These are phyloP conservation scores for Trichogramma dendrolimi DNA, from an alignment of 2,888 invertebrate genomes.

Conservation along the genomic window DNA sequence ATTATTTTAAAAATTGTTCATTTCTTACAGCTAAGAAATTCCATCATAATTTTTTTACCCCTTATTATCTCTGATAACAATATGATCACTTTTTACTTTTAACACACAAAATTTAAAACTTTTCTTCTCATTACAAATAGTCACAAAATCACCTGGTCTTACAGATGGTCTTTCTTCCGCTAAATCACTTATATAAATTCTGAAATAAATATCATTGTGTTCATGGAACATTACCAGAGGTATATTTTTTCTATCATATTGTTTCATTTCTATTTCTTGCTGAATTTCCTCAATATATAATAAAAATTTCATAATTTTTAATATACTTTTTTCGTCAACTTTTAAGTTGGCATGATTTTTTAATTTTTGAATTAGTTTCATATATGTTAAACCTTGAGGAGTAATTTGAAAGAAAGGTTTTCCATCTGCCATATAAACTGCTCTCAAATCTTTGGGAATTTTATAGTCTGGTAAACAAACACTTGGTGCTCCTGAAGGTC, in stretches of 20 bases:
- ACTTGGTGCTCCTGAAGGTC: too few relatives aligned
- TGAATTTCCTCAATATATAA: slow-evolving; percentile 23
- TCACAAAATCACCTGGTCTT: slow-evolving; percentile 11
- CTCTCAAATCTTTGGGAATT: slow-evolving; percentile 16
- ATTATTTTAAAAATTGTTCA: background rate
- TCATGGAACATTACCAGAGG: background rate
- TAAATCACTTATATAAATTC: slow-evolving; percentile 15
- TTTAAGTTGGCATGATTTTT: background rate
- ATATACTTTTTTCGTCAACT: slow-evolving; percentile 9
- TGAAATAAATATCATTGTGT: background rate
- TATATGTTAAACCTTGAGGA: slow-evolving; percentile 2
- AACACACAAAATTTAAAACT: slow-evolving; percentile 1
- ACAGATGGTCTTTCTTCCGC: slow-evolving; percentile 16
- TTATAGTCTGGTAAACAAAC: slow-evolving; percentile 8
- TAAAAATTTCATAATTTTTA: slow-evolving; percentile 19
- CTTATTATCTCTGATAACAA: slow-evolving; percentile 2
- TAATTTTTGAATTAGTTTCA: slow-evolving; percentile 8
- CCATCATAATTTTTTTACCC: slow-evolving; percentile 2
- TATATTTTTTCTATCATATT: slow-evolving; percentile 9
- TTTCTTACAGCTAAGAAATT: background rate
- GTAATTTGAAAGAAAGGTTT: slow-evolving; percentile 9
- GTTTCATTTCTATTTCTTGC: slow-evolving; percentile 18
- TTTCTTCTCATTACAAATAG: slow-evolving; percentile 1
- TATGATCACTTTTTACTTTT: slow-evolving; percentile 10
- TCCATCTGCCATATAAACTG: slow-evolving; percentile 4